phyloP scores from a whole-genome alignment of 2,113 vertebrate genomes.

The Zosterops pallidus region DNA sequence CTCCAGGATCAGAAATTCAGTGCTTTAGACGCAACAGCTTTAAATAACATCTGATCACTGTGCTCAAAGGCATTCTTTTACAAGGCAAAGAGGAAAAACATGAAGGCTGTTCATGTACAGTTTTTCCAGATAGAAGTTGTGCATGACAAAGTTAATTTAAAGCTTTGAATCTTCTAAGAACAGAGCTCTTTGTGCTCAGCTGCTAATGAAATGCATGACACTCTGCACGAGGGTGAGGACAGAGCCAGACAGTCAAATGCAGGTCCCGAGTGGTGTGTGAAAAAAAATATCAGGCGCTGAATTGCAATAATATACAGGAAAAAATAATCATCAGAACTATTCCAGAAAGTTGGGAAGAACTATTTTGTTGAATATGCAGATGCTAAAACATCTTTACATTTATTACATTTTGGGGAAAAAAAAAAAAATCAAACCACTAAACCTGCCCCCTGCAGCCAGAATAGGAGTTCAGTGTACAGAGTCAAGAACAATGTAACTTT shows the following conservation, averaged over 20 bases:
- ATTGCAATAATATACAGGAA: not conserved
- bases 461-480: not conserved
- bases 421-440: not conserved
- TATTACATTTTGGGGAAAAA: not conserved
- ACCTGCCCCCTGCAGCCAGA: not conserved
- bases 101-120: not conserved
- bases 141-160: not conserved
- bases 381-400: not conserved
- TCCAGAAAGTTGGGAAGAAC: not conserved
- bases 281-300: not conserved
- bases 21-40: not conserved
- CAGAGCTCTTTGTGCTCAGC: not conserved
- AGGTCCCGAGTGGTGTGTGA: not conserved
- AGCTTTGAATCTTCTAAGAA: not conserved
- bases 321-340: not conserved
- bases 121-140: not conserved
- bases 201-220: not conserved
- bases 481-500: not conserved
- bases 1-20: not conserved
- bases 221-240: not conserved
- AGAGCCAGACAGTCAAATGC: not conserved
- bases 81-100: not conserved
- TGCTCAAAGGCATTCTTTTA: not conserved
- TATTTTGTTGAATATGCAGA: not conserved
- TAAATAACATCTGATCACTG: not conserved